These are phyloP conservation scores for Delia radicum DNA, from an alignment of 1,140 invertebrate genomes.

Conservation along the genomic window DNA sequence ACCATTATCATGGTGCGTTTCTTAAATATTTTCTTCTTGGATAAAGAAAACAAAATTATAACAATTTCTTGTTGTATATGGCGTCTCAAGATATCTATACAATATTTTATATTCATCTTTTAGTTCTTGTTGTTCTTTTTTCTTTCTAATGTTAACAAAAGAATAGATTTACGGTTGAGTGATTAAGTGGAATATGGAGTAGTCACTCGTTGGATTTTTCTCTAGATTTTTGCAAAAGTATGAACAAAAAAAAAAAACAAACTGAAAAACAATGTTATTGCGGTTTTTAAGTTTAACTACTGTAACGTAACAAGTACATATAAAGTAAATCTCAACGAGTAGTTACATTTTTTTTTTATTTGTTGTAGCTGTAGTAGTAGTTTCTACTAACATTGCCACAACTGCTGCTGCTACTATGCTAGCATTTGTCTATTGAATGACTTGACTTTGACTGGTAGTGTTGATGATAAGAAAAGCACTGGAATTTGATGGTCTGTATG, in stretches of 20 bases:
- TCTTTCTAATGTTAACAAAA: conserved; percentile 28
- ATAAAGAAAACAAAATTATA: not conserved
- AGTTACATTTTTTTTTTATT: not conserved
- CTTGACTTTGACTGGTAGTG: conserved; percentile 5
- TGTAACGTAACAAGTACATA: conserved; percentile 11
- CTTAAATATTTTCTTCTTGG: not conserved
- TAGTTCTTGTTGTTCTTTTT: not conserved
- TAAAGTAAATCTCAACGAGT: conserved; percentile 4
- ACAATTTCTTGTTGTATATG: not conserved
- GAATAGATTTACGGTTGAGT: conserved; percentile 54
- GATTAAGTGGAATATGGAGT: conserved; percentile 46
- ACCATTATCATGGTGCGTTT: not conserved
- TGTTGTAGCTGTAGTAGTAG: no score
- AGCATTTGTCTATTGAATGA: not conserved
- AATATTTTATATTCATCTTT: not conserved
- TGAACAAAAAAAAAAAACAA: not conserved
- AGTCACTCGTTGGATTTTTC: not conserved
- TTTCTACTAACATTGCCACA: not conserved
- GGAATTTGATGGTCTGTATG: not conserved
- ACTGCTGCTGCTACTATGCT: not conserved
- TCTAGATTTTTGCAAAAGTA: not conserved
- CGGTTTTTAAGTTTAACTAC: conserved; percentile 21
- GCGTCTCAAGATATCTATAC: not conserved
- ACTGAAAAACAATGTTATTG: conserved; percentile 13
- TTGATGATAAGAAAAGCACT: conserved; percentile 15